Conservation (phyloP, 2,113 vertebrate genomes). For the Chaenocephalus aceratus region DNA sequence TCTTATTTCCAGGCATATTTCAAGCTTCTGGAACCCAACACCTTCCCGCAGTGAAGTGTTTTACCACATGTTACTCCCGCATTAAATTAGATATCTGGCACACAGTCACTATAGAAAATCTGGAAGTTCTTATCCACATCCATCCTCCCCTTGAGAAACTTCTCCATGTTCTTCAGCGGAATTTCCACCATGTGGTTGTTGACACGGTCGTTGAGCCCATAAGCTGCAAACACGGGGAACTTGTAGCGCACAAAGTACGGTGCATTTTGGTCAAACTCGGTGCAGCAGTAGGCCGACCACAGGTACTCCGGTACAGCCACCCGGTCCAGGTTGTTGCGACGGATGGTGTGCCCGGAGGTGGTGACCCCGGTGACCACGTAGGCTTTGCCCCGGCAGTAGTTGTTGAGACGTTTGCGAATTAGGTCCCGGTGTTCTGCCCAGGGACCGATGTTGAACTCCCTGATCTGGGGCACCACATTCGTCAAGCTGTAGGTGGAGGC, state of each 20-base stretch:
- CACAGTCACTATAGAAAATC: slow-evolving; percentile 82
- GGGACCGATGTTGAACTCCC: slow-evolving; percentile 79
- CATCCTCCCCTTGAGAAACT: slow-evolving; percentile 79
- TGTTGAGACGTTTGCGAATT: slow-evolving; percentile 79
- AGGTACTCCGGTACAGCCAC: slow-evolving; percentile 78
- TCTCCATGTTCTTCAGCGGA: slow-evolving; percentile 79
- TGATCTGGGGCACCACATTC: slow-evolving; percentile 77
- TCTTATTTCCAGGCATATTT: not conserved
- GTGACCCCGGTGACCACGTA: slow-evolving; percentile 77
- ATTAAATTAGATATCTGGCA: slow-evolving; percentile 63
- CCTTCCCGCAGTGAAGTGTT: not conserved
- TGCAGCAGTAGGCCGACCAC: slow-evolving; percentile 82
- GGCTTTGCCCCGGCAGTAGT: slow-evolving; percentile 77
- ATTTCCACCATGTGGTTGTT: slow-evolving; percentile 80
- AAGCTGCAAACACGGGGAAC: slow-evolving; percentile 78
- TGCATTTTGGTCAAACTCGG: slow-evolving; percentile 76
- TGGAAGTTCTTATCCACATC: slow-evolving; percentile 82
- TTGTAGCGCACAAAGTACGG: slow-evolving; percentile 81
- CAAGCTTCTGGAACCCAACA: not conserved
- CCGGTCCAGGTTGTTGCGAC: slow-evolving; percentile 74
- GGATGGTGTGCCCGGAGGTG: slow-evolving; percentile 77
- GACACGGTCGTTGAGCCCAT: slow-evolving; percentile 75
- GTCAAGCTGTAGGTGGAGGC: slow-evolving; percentile 81
- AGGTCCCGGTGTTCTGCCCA: slow-evolving; percentile 84
- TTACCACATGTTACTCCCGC: not conserved